Percentiles rank a stretch among this genome's conserved stretches.
phyloP scores from a whole-genome alignment of 1,140 invertebrate genomes.

The Sinonovacula constricta region DNA sequence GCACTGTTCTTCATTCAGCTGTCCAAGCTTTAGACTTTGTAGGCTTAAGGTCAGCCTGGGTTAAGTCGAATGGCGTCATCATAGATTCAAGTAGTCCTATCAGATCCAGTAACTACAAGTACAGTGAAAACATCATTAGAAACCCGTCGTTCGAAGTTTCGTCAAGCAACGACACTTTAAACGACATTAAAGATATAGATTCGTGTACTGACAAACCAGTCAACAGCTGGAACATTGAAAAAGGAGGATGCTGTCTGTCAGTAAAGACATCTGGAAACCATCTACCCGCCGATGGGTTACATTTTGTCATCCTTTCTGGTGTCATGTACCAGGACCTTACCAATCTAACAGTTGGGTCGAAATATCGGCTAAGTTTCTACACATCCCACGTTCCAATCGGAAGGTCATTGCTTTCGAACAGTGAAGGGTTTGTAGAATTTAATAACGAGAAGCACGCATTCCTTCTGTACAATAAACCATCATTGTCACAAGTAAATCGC shows the following conservation, averaged over 20 bases:
- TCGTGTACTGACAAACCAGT: not conserved
- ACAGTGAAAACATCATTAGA: not conserved
- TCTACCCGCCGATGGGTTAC: not conserved
- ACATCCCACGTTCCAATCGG: not conserved
- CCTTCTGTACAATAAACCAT: not conserved
- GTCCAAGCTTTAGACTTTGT: not conserved
- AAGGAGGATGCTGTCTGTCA: not conserved
- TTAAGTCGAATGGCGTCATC: not conserved
- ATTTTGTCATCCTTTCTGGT: not conserved
- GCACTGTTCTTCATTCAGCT: too few relatives aligned
- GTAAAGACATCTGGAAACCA: not conserved
- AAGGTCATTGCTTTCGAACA: not conserved
- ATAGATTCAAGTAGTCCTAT: not conserved
- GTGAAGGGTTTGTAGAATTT: not conserved
- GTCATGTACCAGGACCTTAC: not conserved
- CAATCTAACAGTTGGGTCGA: not conserved
- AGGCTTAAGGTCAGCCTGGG: not conserved
- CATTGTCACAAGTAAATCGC: not conserved
- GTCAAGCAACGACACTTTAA: not conserved
- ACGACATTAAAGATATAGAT: not conserved
- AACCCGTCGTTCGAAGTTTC: not conserved
- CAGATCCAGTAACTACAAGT: not conserved
- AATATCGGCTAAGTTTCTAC: not conserved
- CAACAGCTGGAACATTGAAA: not conserved
- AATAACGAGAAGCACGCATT: not conserved